Base-by-base conservation (phyloP, 2,797 vertebrate species). In the Cetoscarus ocellatus region DNA sequence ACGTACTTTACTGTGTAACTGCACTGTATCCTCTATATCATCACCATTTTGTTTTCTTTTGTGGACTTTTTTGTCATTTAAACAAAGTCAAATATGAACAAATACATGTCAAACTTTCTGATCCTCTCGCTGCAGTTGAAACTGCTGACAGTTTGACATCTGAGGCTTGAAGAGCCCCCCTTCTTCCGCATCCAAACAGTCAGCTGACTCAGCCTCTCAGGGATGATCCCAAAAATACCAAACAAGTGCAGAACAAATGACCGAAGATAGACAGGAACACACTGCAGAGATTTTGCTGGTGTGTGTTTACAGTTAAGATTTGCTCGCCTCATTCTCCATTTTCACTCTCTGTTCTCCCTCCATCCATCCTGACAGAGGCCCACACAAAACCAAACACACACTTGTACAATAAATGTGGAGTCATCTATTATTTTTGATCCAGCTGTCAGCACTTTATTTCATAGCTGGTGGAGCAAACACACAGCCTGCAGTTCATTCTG, bases 361-460 rank as follows among this genome's bases (percentile, higher is more conserved):
- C 56, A 59, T 17, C 54, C 34, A 5, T 45, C 39, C 49, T 70
- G 57, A 62, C 70, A 75, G 58, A 67, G 48, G 1, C 50, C 38
- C 44, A 13, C 35, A 53, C 48, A 51, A 60, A 59, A 11, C 7
- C 53, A 40, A 18, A 44, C 48, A 27, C 50, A 38, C 52, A 40
- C 53, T 19, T 34, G 39, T 27, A 39, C 51, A 47, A 53, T 61
- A 8, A 61, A 34, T 55, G 61, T 61, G 48, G 50, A 68, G 50
- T 74, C 78, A 84, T 87, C 67, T 72, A 54, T 91, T 85, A 76
- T 54, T 55, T 67, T 62, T 78, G 61, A 82, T 70, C 49, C 66
- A 76, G 65, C 82, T 80, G 78, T 87, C 89, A 89, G 60, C 75
- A 68, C 51, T 85, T 79, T 11, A 77, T 82, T 76, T 86, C 68